Evolutionary conservation across 2,797 vertebrate genomes (phyloP).

Genomic region (Poecilia velifera): DNA sequence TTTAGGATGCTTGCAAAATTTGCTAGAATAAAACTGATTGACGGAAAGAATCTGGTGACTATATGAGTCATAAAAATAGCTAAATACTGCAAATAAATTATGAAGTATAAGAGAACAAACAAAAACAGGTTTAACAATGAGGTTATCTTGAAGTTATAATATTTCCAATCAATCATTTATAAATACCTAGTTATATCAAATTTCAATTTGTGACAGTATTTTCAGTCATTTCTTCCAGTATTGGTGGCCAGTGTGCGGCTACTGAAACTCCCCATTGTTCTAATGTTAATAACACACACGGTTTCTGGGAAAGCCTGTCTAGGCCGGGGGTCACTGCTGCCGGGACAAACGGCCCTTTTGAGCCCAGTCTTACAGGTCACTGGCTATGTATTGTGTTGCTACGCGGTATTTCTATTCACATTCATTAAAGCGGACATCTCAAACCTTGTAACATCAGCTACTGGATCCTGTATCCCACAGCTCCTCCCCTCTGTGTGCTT

Average conservation of each 20-base stretch:
- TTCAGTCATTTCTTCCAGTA: slow-evolving; percentile 26
- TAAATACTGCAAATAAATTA: neutral
- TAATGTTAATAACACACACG: slow-evolving; percentile 61
- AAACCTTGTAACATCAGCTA: slow-evolving; percentile 34
- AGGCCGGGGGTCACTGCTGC: slow-evolving; percentile 62
- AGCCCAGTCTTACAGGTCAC: slow-evolving; percentile 74
- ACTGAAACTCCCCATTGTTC: slow-evolving; percentile 70
- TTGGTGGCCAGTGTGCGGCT: slow-evolving; percentile 47
- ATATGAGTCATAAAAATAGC: neutral
- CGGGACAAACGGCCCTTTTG: slow-evolving; percentile 59
- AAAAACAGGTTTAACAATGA: too few species aligned
- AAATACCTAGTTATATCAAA: neutral
- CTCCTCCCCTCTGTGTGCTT: slow-evolving; percentile 17
- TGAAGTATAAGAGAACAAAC: neutral
- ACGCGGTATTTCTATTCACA: slow-evolving; percentile 21
- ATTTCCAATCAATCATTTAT: neutral
- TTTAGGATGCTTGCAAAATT: neutral
- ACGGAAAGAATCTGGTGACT: neutral
- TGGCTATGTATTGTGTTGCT: slow-evolving; percentile 52
- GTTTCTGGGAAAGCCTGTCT: slow-evolving; percentile 73
- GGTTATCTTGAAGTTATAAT: too few species aligned
- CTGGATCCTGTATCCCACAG: slow-evolving; percentile 10
- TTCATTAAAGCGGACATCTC: slow-evolving; percentile 44
- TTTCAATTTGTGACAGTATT: slow-evolving; percentile 20
- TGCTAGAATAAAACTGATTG: neutral